Conservation (phyloP, 2,888 invertebrate species). For the Adela reaumurella region DNA sequence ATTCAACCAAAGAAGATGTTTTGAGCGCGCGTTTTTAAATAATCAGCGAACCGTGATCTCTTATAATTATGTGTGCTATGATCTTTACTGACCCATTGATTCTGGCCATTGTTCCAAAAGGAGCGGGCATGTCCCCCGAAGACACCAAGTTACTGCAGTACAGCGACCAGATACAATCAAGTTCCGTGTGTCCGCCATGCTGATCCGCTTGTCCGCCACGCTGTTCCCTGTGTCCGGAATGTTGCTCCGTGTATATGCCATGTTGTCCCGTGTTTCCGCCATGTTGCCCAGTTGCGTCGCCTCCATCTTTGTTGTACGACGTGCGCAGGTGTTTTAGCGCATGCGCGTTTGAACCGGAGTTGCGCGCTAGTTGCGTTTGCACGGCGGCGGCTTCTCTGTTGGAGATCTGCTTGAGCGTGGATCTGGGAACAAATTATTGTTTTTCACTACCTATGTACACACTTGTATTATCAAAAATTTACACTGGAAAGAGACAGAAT, state of each 20-base stretch:
- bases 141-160: constrained; percentile 56
- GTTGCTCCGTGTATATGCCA: constrained; percentile 27
- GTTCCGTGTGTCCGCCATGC: constrained; percentile 24
- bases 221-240: too few species aligned
- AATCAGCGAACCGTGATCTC: too few species aligned
- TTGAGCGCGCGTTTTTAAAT: too few species aligned
- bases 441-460: background rate
- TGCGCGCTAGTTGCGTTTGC: constrained; percentile 31
- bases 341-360: constrained; percentile 32
- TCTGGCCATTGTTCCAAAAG: constrained; percentile 56
- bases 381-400: constrained; percentile 24
- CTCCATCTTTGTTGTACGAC: constrained; percentile 20
- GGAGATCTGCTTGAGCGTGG: constrained; percentile 28
- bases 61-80: too few species aligned
- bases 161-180: constrained; percentile 58
- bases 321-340: constrained; percentile 35
- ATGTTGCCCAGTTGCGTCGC: constrained; percentile 6
- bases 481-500: too few species aligned
- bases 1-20: too few species aligned
- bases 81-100: constrained; percentile 65
- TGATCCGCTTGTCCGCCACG: background rate
- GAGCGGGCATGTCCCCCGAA: constrained; percentile 45
- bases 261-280: background rate
- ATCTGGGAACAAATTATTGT: constrained; percentile 20
- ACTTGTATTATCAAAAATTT: too few species aligned